A percentile compares a stretch with the other conserved stretches of the same genome.
Evolutionary conservation across 1,140 invertebrate species (phyloP).

Genomic region (Gonioctena quinquepunctata): DNA sequence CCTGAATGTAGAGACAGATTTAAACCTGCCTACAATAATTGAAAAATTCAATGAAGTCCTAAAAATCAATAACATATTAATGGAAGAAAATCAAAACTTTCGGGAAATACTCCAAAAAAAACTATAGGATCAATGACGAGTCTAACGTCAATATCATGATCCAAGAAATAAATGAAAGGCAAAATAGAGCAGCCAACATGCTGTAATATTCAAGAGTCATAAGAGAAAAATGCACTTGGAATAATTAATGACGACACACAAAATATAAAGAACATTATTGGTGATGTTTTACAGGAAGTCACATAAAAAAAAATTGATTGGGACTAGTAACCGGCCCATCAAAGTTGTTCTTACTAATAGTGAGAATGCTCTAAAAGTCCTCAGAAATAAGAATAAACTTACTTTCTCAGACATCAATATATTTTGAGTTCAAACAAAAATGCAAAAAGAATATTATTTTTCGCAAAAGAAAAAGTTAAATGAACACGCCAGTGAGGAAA

Average conservation of each 20-base stretch:
- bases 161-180: no score
- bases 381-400: no score
- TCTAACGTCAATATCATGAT: no score
- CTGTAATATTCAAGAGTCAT: not conserved
- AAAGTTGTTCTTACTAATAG: not conserved
- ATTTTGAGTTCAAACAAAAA: no score
- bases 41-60: no score
- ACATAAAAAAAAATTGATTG: not conserved
- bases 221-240: not conserved
- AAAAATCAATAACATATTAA: not conserved
- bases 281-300: not conserved
- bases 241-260: not conserved
- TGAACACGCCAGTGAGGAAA: not conserved
- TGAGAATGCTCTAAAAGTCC: not conserved
- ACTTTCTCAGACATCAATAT: not conserved
- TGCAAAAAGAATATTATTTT: no score
- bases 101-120: not conserved
- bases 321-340: not conserved
- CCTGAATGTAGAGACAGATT: not conserved
- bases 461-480: not conserved
- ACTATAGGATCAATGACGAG: not conserved
- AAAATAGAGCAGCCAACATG: not conserved
- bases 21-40: not conserved
- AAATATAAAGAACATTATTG: not conserved
- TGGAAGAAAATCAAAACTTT: not conserved